Evolutionary conservation across 2,113 vertebrate genomes (phyloP).

Genomic region (Erpornis zantholeuca): DNA sequence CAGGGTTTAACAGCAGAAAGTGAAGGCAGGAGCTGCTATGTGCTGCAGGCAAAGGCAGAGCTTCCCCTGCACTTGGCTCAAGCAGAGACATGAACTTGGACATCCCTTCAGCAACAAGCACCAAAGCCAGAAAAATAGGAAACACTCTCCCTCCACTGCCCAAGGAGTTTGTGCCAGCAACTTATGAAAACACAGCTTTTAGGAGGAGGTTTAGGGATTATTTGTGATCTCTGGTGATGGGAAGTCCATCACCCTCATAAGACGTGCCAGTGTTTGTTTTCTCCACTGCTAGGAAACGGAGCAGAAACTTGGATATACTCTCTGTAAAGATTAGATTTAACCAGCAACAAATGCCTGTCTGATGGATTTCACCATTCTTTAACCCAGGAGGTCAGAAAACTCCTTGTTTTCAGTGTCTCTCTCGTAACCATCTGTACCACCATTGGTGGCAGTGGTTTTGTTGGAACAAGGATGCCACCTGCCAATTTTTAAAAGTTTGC

Average conservation of each 20-base stretch:
- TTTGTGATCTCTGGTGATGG: not conserved
- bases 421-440: not conserved
- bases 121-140: not conserved
- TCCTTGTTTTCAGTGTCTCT: not conserved
- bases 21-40: accelerated
- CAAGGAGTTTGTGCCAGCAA: not conserved
- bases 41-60: not conserved
- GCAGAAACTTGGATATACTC: not conserved
- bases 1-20: not conserved
- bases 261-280: not conserved
- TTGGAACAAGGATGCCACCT: not conserved
- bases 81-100: not conserved
- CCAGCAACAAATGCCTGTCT: not conserved
- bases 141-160: not conserved
- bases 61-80: not conserved
- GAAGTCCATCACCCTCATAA: not conserved
- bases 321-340: not conserved
- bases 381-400: not conserved
- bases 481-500: not conserved
- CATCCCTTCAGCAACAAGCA: not conserved
- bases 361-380: not conserved
- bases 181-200: not conserved
- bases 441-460: not conserved
- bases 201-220: not conserved
- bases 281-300: not conserved